Percentiles rank a stretch among this genome's conserved stretches.
phyloP scores from a whole-genome alignment of 2,797 vertebrate genomes.

The Platalea minor region DNA sequence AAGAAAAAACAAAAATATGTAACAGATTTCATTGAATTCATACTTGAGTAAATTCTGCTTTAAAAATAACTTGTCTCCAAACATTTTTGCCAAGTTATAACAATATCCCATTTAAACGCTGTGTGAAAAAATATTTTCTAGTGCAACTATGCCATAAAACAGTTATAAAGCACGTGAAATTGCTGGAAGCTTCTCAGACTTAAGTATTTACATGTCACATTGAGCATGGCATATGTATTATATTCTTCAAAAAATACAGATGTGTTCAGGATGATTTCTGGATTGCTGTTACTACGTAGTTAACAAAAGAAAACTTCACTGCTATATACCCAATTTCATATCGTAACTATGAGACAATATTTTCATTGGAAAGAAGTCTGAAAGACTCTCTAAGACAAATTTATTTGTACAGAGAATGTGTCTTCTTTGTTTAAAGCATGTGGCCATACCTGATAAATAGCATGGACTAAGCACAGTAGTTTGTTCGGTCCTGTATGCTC shows the following conservation, averaged over 20 bases:
- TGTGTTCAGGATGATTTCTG: neutral
- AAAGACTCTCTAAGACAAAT: neutral
- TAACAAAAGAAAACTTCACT: neutral
- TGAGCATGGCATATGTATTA: neutral
- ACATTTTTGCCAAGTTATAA: neutral
- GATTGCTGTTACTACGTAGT: neutral
- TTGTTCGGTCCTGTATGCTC: neutral
- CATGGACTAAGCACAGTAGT: neutral
- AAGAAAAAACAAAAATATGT: rapidly evolving
- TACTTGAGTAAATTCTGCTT: neutral
- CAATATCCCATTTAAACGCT: neutral
- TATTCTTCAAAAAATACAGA: neutral
- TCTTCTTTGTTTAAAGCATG: neutral
- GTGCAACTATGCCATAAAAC: neutral
- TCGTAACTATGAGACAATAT: neutral
- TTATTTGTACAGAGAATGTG: neutral
- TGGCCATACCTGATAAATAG: neutral
- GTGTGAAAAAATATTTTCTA: neutral
- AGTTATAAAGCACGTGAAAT: neutral
- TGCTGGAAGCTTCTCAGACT: neutral
- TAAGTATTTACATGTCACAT: neutral
- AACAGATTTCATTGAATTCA: neutral
- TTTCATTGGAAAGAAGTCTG: neutral
- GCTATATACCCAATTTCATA: neutral
- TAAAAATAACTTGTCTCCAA: neutral